Evolutionary conservation across 2,888 invertebrate genomes (phyloP).

Genomic region (Lottia gigantea): DNA sequence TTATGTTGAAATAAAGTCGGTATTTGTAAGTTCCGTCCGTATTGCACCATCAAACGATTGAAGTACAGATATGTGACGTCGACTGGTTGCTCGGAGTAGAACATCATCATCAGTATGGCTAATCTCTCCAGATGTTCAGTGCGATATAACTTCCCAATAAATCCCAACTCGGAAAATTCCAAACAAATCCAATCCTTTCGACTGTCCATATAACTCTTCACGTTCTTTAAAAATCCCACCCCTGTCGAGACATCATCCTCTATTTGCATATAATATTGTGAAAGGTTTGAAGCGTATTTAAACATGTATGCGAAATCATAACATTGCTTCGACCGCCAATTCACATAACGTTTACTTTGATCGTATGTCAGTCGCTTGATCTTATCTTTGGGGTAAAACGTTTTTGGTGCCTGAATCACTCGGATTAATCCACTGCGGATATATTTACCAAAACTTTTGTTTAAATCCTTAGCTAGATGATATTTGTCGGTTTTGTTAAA

Average conservation of each 20-base stretch:
- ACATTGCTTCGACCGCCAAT: constrained; percentile 69
- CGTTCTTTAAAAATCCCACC: constrained; percentile 58
- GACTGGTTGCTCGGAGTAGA: constrained; percentile 49
- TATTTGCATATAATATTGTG: constrained; percentile 65
- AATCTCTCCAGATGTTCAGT: constrained; percentile 35
- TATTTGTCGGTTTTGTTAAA: constrained; percentile 50
- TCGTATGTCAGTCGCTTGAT: constrained; percentile 26
- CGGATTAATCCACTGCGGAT: constrained; percentile 57
- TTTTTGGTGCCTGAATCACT: constrained; percentile 54
- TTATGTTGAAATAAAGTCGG: constrained; percentile 53
- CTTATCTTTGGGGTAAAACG: constrained; percentile 15
- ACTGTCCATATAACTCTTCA: constrained; percentile 61
- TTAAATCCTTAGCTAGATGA: constrained; percentile 36
- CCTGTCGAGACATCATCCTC: constrained; percentile 67
- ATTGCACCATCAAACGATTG: constrained; percentile 42
- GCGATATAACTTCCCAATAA: constrained; percentile 52
- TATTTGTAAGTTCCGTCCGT: constrained; percentile 34
- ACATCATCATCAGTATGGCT: constrained; percentile 58
- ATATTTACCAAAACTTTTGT: constrained; percentile 33
- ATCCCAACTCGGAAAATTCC: constrained; percentile 54
- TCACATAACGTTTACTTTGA: constrained; percentile 37
- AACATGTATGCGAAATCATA: constrained; percentile 67
- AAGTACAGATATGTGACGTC: constrained; percentile 48
- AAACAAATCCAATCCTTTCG: constrained; percentile 46
- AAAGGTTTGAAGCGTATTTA: constrained; percentile 58